phyloP scores from a whole-genome alignment of 2,888 invertebrate species.

The Leptogaster cylindrica region DNA sequence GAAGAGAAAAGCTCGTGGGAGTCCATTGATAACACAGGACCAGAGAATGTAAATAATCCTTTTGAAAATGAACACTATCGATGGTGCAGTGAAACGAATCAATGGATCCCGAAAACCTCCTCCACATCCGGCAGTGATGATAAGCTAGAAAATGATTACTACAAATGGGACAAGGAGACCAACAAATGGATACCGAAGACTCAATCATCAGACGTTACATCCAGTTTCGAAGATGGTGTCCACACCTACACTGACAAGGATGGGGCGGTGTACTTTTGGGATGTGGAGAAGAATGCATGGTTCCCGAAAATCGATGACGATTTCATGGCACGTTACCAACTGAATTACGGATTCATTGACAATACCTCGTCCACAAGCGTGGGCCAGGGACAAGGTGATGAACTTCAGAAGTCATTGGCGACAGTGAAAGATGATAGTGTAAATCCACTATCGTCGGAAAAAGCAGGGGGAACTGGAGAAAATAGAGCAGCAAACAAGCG shows the following conservation, averaged over 20 bases:
- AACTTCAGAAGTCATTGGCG: conserved; percentile 50
- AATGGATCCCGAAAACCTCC: conserved; percentile 63
- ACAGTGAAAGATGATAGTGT: background rate
- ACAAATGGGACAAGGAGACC: conserved; percentile 68
- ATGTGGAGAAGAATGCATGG: conserved; percentile 89
- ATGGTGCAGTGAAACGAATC: conserved; percentile 59
- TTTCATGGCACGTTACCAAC: conserved; percentile 94
- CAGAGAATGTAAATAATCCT: conserved; percentile 53
- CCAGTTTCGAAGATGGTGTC: conserved; percentile 78
- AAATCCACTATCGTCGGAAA: background rate
- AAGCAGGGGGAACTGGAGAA: background rate
- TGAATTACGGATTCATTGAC: conserved; percentile 88
- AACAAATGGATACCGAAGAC: conserved; percentile 66
- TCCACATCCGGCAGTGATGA: conserved; percentile 48
- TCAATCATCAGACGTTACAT: conserved; percentile 59
- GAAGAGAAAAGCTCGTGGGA: conserved; percentile 64
- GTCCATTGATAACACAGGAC: conserved; percentile 51
- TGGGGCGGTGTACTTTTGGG: conserved; percentile 92
- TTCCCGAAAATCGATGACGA: conserved; percentile 97
- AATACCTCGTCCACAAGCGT: conserved; percentile 60
- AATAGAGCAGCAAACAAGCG: conserved; percentile 53
- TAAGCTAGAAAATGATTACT: conserved; percentile 62
- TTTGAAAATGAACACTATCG: conserved; percentile 61
- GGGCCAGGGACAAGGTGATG: too few relatives aligned
- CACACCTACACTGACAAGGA: conserved; percentile 84